These are phyloP conservation scores for Drosophila testacea DNA, from an alignment of 2,888 invertebrate genomes.

Conservation along the genomic window DNA sequence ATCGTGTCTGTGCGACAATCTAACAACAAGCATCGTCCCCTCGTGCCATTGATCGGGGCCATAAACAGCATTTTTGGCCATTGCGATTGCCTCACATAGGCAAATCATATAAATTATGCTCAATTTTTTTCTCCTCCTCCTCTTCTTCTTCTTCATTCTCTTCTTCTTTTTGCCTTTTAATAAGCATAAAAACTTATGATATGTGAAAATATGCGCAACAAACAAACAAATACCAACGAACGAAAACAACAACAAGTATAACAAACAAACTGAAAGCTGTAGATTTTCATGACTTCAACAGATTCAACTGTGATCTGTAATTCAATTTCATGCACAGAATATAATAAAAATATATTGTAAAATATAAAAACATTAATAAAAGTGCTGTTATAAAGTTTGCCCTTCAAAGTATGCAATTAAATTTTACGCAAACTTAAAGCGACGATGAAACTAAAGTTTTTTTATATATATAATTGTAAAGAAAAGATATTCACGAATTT, in stretches of 20 bases:
- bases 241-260: conserved; percentile 42
- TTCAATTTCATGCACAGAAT: conserved; percentile 22
- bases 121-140: conserved; percentile 48
- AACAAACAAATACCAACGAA: conserved; percentile 62
- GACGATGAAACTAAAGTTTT: background rate
- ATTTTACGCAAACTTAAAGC: conserved; percentile 16
- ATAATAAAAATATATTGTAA: conserved; percentile 25
- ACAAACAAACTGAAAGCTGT: conserved; percentile 24
- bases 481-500: background rate
- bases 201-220: conserved; percentile 85
- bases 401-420: conserved; percentile 11
- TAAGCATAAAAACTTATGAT: conserved; percentile 85
- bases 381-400: conserved; percentile 10
- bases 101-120: conserved; percentile 80
- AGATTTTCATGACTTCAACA: conserved; percentile 34
- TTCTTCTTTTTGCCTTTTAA: conserved; percentile 69
- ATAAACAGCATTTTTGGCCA: conserved; percentile 76
- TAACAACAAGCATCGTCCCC: conserved; percentile 63
- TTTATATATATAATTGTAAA: background rate
- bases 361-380: conserved; percentile 11
- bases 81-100: conserved; percentile 77
- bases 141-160: conserved; percentile 3
- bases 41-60: conserved; percentile 71
- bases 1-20: conserved; percentile 67
- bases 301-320: conserved; percentile 35